Conservation (phyloP, 1,140 invertebrate genomes). For the Kradibia gibbosae region DNA sequence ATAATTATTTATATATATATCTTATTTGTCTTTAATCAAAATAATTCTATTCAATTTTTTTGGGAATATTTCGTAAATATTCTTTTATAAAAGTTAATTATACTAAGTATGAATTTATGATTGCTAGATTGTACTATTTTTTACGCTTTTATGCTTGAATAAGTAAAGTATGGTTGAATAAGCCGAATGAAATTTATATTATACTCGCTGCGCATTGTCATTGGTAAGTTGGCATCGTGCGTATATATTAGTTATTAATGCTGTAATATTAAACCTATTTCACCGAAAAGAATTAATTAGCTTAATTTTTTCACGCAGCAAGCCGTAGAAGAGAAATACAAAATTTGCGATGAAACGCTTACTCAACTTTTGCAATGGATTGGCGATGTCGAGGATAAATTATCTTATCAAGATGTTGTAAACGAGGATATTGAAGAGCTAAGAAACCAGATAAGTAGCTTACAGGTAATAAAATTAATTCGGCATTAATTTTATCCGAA, state of each 20-base stretch:
- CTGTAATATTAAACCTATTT: background rate
- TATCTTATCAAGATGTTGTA: slow-evolving; percentile 90
- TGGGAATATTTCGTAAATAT: too few species aligned
- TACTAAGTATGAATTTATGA: too few species aligned
- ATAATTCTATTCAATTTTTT: too few species aligned
- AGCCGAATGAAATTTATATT: slow-evolving; percentile 59
- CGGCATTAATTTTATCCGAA: slow-evolving; percentile 5
- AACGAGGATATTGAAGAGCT: slow-evolving; percentile 91
- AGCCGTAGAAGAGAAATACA: slow-evolving; percentile 95
- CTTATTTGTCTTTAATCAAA: too few species aligned
- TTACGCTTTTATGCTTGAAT: slow-evolving; percentile 69
- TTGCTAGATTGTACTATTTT: background rate
- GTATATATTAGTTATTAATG: background rate
- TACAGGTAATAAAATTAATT: slow-evolving; percentile 79
- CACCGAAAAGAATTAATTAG: too few species aligned
- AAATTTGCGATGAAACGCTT: slow-evolving; percentile 87
- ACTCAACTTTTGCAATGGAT: slow-evolving; percentile 92
- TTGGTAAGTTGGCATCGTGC: slow-evolving; percentile 65
- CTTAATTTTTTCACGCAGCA: slow-evolving; percentile 76
- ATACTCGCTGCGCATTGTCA: slow-evolving; percentile 53
- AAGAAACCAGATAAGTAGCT: slow-evolving; percentile 89
- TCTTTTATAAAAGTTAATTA: too few species aligned
- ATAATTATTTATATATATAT: too few species aligned
- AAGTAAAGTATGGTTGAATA: slow-evolving; percentile 67
- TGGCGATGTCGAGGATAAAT: slow-evolving; percentile 85